Evolutionary conservation across 2,113 vertebrate species (phyloP).

Genomic region (Calyptommatus sinebrachiatus): DNA sequence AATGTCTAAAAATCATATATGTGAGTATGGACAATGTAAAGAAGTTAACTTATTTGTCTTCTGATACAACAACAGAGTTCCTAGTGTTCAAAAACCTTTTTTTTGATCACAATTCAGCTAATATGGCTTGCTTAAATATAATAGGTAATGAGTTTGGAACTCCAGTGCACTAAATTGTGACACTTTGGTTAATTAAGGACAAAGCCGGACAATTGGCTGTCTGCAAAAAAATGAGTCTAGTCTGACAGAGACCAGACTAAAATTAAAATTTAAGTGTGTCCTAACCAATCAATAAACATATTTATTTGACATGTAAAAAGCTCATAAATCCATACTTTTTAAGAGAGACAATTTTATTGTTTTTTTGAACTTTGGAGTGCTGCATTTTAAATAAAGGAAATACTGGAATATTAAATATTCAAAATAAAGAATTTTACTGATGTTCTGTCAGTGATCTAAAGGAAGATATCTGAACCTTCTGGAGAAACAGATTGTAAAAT

Average conservation of each 20-base stretch:
- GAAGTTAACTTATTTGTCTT: too few relatives aligned
- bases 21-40: too few relatives aligned
- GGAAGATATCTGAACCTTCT: neutral
- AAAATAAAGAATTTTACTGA: neutral
- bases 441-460: slow-evolving; percentile 18
- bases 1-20: too few relatives aligned
- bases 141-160: too few relatives aligned
- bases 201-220: too few relatives aligned
- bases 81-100: too few relatives aligned
- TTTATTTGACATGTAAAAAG: neutral
- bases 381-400: neutral
- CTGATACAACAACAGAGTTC: too few relatives aligned
- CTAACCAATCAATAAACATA: neutral
- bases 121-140: too few relatives aligned
- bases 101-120: too few relatives aligned
- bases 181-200: too few relatives aligned
- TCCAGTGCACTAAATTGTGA: too few relatives aligned
- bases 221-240: too few relatives aligned
- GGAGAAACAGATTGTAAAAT: neutral
- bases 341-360: neutral
- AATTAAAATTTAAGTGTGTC: neutral
- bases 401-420: neutral
- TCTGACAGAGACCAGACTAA: neutral
- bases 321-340: neutral
- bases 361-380: neutral